Conservation (phyloP, 2,113 vertebrate genomes). For the Orthochromis malagaraziensis region DNA sequence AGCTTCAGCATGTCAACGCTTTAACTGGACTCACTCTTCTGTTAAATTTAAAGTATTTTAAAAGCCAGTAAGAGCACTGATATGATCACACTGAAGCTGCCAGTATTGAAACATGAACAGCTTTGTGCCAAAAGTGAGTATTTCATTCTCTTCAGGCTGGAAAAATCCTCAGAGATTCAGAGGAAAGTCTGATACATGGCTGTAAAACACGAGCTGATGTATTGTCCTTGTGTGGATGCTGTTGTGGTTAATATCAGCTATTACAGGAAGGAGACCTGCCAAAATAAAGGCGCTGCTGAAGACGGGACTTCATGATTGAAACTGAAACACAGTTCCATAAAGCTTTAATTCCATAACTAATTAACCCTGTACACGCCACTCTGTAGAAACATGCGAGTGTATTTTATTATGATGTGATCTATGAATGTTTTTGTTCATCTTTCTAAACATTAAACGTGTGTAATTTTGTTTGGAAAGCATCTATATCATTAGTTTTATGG, state of each 20-base stretch:
- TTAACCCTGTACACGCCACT: background rate
- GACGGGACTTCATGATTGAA: background rate
- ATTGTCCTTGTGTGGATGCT: background rate
- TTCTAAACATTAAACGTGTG: background rate
- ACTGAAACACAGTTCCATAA: background rate
- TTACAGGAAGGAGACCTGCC: background rate
- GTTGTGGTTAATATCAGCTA: background rate
- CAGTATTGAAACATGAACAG: background rate
- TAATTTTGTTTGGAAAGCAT: background rate
- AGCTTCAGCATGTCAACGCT: background rate
- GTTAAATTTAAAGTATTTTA: background rate
- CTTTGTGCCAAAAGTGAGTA: background rate
- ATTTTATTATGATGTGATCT: background rate
- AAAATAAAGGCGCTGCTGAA: background rate
- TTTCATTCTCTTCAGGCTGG: background rate
- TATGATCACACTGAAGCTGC: background rate
- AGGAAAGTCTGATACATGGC: background rate
- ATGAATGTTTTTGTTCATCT: background rate
- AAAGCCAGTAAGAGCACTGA: background rate
- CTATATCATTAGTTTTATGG: background rate
- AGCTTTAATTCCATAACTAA: background rate
- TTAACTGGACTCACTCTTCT: background rate
- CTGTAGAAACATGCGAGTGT: background rate
- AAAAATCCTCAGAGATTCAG: background rate
- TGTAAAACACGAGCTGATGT: background rate